Evolutionary conservation across 2,888 invertebrate genomes (phyloP).

Genomic region (Drosophila macrospina): DNA sequence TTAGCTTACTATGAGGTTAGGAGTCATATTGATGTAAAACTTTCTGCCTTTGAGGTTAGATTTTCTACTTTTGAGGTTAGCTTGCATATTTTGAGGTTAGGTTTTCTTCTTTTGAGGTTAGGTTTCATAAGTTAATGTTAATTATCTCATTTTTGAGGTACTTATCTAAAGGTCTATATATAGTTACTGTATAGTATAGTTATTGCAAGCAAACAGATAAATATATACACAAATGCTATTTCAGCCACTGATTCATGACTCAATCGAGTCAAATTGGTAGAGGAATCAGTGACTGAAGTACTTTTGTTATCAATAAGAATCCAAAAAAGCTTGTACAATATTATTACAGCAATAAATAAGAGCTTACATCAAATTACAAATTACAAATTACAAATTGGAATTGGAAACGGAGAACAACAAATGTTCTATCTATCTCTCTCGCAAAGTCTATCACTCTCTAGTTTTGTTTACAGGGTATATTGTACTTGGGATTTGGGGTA

Average conservation of each 20-base stretch:
- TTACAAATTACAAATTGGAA: slow-evolving; percentile 50
- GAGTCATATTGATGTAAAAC: too few relatives aligned
- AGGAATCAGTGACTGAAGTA: slow-evolving; percentile 25
- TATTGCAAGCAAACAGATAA: background rate
- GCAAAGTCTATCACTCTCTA: too few relatives aligned
- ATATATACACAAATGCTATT: slow-evolving; percentile 21
- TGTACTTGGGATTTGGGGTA: slow-evolving; percentile 1
- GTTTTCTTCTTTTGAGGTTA: background rate
- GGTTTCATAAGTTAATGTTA: background rate
- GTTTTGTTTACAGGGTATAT: slow-evolving; percentile 23
- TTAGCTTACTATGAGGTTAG: background rate
- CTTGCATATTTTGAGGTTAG: background rate
- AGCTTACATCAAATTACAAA: slow-evolving; percentile 56
- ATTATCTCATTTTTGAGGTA: background rate
- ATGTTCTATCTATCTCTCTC: slow-evolving; percentile 13
- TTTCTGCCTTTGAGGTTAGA: too few relatives aligned
- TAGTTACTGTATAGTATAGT: background rate
- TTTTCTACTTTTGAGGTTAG: background rate
- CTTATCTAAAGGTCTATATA: background rate
- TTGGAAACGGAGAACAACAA: background rate
- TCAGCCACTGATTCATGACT: slow-evolving; percentile 21
- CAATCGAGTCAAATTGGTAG: background rate
- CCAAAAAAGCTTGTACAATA: slow-evolving; percentile 23
- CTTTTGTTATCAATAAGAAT: background rate
- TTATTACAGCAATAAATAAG: slow-evolving; percentile 45